phyloP scores from a whole-genome alignment of 2,113 vertebrate species.

The Menura novaehollandiae region DNA sequence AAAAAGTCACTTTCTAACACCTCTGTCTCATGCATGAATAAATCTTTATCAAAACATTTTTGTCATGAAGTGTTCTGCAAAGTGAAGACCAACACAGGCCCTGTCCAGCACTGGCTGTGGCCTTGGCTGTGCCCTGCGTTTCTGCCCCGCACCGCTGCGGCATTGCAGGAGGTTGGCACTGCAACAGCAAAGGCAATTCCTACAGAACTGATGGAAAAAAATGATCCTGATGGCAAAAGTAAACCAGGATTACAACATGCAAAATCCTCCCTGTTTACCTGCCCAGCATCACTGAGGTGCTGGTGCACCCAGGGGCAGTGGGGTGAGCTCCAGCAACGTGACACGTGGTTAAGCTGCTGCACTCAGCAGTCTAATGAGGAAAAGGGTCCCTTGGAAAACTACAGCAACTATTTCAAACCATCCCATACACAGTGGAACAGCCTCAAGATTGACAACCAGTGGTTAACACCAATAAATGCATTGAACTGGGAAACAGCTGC shows the following conservation, averaged over 20 bases:
- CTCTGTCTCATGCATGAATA: not conserved
- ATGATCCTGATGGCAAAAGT: too few relatives aligned
- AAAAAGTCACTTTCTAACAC: accelerated
- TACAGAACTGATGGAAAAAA: not conserved
- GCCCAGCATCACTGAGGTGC: accelerated
- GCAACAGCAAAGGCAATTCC: not conserved
- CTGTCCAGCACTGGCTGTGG: too few relatives aligned
- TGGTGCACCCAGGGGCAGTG: not conserved
- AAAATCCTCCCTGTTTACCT: not conserved
- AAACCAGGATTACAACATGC: too few relatives aligned
- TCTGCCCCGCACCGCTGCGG: accelerated
- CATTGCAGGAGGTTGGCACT: not conserved
- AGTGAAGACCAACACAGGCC: not conserved
- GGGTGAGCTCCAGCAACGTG: not conserved
- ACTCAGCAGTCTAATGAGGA: not conserved
- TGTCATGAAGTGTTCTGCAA: not conserved
- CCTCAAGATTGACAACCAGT: not conserved
- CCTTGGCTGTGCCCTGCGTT: accelerated
- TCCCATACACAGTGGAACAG: not conserved
- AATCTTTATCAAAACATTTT: not conserved
- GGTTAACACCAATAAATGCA: not conserved
- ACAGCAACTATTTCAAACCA: not conserved
- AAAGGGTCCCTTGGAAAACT: not conserved
- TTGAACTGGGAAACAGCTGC: too few relatives aligned
- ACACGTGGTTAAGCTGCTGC: accelerated